Percentiles rank a stretch among this genome's conserved stretches.
These are phyloP conservation scores for Gallinago media DNA, from an alignment of 2,113 vertebrate species.

Conservation along the genomic window DNA sequence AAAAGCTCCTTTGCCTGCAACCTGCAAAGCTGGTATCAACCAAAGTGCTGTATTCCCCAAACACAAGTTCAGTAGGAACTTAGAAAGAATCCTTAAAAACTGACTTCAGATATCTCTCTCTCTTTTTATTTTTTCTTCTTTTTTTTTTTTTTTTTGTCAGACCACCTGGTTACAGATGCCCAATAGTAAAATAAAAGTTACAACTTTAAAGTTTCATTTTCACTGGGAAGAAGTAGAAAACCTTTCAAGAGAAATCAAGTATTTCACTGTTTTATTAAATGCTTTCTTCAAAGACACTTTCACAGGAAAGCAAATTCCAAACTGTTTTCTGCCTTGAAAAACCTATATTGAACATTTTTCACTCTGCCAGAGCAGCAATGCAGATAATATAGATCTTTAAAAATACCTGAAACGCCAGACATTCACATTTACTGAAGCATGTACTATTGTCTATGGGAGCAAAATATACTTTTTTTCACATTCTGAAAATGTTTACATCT, in stretches of 20 bases:
- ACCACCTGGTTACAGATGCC: not conserved
- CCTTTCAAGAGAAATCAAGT: constrained; percentile 21
- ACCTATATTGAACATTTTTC: not conserved
- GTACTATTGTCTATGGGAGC: not conserved
- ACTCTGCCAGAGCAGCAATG: not conserved
- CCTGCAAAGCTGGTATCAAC: not conserved
- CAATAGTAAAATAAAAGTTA: not conserved
- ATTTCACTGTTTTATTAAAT: constrained; percentile 13
- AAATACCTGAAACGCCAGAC: not conserved
- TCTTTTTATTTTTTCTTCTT: no score
- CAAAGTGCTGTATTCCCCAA: not conserved
- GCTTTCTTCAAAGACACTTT: not conserved
- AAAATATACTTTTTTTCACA: not conserved
- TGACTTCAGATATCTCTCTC: not conserved
- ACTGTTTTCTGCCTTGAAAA: not conserved
- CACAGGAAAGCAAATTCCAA: not conserved
- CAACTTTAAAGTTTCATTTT: not conserved
- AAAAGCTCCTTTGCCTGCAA: not conserved
- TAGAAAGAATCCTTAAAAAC: not conserved
- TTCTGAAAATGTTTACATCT: not conserved
- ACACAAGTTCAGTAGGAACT: not conserved
- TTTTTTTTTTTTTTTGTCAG: not conserved
- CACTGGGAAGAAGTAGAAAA: not conserved
- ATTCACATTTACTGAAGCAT: not conserved
- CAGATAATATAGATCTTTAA: not conserved